phyloP scores from a whole-genome alignment of 1,140 invertebrate species.

The Tetramorium alpestre region DNA sequence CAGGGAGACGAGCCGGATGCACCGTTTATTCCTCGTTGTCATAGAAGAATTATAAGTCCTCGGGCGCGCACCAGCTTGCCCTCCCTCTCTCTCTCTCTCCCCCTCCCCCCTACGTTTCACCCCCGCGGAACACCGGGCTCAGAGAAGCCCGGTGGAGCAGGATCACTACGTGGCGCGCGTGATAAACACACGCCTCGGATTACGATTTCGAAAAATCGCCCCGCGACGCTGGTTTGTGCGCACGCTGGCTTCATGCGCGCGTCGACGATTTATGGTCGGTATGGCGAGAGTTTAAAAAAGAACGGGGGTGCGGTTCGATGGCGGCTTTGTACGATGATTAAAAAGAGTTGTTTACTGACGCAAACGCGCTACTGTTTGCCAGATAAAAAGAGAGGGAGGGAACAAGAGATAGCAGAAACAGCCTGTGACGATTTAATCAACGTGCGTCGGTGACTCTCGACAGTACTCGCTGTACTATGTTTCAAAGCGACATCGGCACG shows the following conservation, averaged over 20 bases:
- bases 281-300: slow-evolving; percentile 64
- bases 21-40: slow-evolving; percentile 78
- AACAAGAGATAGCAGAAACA: neutral
- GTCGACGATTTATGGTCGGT: slow-evolving; percentile 39
- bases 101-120: neutral
- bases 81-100: too few relatives aligned
- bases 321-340: slow-evolving; percentile 65
- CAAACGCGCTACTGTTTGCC: slow-evolving; percentile 27
- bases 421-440: slow-evolving; percentile 65
- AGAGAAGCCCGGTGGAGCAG: neutral
- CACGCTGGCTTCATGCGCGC: neutral
- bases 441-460: slow-evolving; percentile 55
- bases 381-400: neutral
- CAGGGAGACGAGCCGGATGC: slow-evolving; percentile 73
- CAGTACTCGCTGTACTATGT: neutral
- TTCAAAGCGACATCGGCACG: slow-evolving; percentile 31
- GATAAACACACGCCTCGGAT: slow-evolving; percentile 56
- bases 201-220: slow-evolving; percentile 61
- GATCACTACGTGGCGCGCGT: slow-evolving; percentile 53
- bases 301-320: slow-evolving; percentile 51
- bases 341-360: slow-evolving; percentile 59
- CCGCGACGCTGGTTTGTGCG: slow-evolving; percentile 12
- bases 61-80: slow-evolving; percentile 40
- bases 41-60: slow-evolving; percentile 80
- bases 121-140: neutral